These are phyloP conservation scores for Oryzias sinensis DNA, from an alignment of 2,797 vertebrate genomes.

Conservation along the genomic window DNA sequence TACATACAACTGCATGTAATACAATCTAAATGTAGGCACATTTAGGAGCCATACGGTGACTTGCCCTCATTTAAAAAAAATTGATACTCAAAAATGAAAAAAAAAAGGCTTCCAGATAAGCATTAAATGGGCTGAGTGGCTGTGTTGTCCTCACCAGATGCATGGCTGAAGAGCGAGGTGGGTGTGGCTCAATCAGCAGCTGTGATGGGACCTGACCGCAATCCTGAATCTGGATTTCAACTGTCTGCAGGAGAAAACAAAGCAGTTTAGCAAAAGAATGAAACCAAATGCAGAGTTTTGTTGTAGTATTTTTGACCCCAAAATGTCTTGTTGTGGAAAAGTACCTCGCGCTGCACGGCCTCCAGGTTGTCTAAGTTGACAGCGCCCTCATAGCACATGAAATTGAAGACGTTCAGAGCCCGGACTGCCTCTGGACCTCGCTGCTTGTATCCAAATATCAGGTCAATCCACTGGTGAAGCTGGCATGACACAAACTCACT, in stretches of 20 bases:
- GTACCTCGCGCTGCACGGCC: constrained; percentile 88
- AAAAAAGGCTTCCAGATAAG: not conserved
- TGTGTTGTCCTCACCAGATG: constrained; percentile 87
- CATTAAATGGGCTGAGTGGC: not conserved
- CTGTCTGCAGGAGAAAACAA: constrained; percentile 70
- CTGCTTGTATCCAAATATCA: constrained; percentile 99
- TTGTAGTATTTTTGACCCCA: not conserved
- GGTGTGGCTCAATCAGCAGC: constrained; percentile 96
- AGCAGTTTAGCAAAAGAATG: not conserved
- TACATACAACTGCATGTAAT: constrained; percentile 28
- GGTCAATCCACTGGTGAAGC: constrained; percentile 97
- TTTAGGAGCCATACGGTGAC: not conserved
- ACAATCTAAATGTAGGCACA: constrained; percentile 1
- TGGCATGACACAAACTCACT: constrained; percentile 95
- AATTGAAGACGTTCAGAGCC: constrained; percentile 93
- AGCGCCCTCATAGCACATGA: constrained; percentile 93
- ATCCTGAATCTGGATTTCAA: constrained; percentile 91
- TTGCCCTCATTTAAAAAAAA: not conserved
- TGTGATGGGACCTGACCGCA: constrained; percentile 95
- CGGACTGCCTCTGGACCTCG: constrained; percentile 93
- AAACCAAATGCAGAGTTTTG: not conserved
- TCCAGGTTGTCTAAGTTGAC: constrained; percentile 91
- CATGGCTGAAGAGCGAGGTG: constrained; percentile 96
- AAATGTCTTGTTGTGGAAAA: constrained; percentile 39
- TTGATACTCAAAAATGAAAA: not conserved